Conservation (phyloP, 2,888 invertebrate genomes). For the Ichneumon xanthorius region DNA sequence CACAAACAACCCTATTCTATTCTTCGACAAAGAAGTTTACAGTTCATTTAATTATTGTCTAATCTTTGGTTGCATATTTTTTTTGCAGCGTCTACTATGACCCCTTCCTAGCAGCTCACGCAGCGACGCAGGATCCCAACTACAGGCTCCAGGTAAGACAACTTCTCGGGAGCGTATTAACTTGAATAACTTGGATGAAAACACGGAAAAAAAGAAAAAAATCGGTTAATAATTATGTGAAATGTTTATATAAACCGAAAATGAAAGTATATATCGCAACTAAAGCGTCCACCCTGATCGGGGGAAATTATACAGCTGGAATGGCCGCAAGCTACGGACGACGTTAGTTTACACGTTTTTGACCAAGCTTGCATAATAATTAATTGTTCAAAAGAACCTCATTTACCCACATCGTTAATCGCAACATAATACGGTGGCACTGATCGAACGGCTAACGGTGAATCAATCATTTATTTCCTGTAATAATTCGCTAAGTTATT, state of each 20-base stretch:
- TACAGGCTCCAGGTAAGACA: conserved; percentile 95
- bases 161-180: conserved; percentile 18
- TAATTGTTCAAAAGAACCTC: conserved; percentile 28
- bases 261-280: conserved; percentile 50
- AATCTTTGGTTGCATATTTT: conserved; percentile 76
- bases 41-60: background rate
- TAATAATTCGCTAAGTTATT: background rate
- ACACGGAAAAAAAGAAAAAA: background rate
- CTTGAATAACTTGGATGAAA: background rate
- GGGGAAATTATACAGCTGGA: conserved; percentile 79
- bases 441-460: conserved; percentile 8
- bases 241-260: background rate
- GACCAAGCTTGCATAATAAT: conserved; percentile 74
- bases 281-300: conserved; percentile 55
- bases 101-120: conserved; percentile 96
- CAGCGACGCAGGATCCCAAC: conserved; percentile 92
- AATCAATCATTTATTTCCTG: background rate
- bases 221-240: background rate
- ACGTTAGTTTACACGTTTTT: conserved; percentile 82
- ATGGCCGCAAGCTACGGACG: conserved; percentile 84
- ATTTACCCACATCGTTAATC: conserved; percentile 12
- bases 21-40: background rate
- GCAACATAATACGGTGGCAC: conserved; percentile 15
- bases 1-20: background rate
- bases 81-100: conserved; percentile 96